A percentile compares a stretch with the other conserved stretches of the same genome.
Evolutionary conservation across 2,113 vertebrate genomes (phyloP).

Genomic region (Strix aluco): DNA sequence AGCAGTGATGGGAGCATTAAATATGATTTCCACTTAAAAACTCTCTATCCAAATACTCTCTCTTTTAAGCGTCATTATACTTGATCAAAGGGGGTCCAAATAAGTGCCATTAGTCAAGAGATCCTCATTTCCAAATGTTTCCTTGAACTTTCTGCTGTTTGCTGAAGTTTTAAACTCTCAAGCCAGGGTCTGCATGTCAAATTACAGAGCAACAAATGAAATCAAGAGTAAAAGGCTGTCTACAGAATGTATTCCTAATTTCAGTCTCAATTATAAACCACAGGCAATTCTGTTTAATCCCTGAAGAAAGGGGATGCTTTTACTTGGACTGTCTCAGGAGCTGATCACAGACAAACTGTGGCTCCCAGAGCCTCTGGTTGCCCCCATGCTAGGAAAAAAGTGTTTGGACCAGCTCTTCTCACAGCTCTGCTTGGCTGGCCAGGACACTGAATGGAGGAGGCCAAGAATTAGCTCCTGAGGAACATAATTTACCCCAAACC

Average conservation of each 20-base stretch:
- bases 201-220: neutral
- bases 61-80: neutral
- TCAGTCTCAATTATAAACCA: neutral
- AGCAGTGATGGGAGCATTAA: neutral
- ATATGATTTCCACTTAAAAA: slow-evolving; percentile 28
- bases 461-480: neutral
- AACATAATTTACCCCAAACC: neutral
- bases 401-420: neutral
- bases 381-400: neutral
- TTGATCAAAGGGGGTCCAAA: neutral
- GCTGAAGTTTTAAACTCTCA: neutral
- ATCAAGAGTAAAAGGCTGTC: neutral
- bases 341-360: neutral
- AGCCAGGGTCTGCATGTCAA: neutral
- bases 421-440: neutral
- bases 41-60: neutral
- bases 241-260: neutral
- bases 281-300: neutral
- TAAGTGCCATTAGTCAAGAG: neutral
- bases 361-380: neutral
- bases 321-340: neutral
- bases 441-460: neutral
- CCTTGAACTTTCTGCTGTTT: neutral
- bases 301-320: neutral
- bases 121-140: neutral